Evolutionary conservation across 1,140 invertebrate species (phyloP), one percentile per base, ranked within the genome.

Genomic region (Lepidurus packardi): DNA sequence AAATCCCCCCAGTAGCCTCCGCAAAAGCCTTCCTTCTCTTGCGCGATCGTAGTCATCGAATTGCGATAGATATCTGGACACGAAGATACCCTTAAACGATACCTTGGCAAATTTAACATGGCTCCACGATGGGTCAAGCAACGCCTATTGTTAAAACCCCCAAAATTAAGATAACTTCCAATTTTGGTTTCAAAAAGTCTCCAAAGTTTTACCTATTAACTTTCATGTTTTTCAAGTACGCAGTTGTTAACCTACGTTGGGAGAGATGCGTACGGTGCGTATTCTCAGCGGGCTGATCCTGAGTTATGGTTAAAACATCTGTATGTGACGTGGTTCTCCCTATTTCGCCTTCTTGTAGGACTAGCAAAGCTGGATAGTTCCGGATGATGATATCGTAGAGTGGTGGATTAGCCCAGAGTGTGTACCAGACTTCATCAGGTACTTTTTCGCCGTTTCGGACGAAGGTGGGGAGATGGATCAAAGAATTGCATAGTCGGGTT

Each of bases 11-110:
- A 84, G 41, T 90, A 91, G 1, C 90, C 88, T 83, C 90, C 91
- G 89, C 90, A 93, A 82, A 89, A 89, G 87, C 91, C 91, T 85
- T 92, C 90, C 83, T 91, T 90, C 82, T 92, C 89, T 83, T 92
- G 90, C 43, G 91, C 90, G 25, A 95, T 89, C 1, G 93, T 94
- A 10, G 92, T 92, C 90, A 95, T 95, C 0, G 93, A 95, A 83
- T 95, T 95, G 81, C 92, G 89, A 83, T 94, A 95, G 82, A 96
- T 95, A 85, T 96, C 91, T 1, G 94, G 94, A 85, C 93, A 95
- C 24, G 93, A 95, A 0, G 93, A 95, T 9, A 94, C 93, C 74
- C 93, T 88, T 78, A 95, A 85, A 74, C 91, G 88, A 84, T 96
- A 96, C 77, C 91, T 89, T 79, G 91, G 90, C 76, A 92, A 90